Percentiles rank a stretch among this genome's conserved stretches.
Conservation (phyloP, 2,888 invertebrate genomes). For the Xylota sylvarum region DNA sequence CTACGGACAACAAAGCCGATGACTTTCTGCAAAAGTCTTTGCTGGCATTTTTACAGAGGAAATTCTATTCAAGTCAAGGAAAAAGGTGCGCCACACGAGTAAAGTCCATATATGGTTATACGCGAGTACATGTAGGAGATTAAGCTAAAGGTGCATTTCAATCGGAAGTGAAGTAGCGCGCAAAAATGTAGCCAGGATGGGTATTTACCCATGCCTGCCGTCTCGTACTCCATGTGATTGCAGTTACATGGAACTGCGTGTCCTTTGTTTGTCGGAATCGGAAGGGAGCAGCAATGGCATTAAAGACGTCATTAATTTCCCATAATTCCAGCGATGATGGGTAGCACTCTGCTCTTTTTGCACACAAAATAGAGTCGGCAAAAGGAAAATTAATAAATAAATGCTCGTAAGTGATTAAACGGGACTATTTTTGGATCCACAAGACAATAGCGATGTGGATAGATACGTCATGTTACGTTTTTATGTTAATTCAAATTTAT, state of each 20-base stretch:
- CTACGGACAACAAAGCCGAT: slow-evolving; percentile 16
- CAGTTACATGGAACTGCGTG: slow-evolving; percentile 42
- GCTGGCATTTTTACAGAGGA: background rate
- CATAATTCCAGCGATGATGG: slow-evolving; percentile 46
- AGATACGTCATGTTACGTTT: slow-evolving; percentile 2
- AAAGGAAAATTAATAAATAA: slow-evolving; percentile 28
- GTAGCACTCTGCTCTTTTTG: slow-evolving; percentile 3
- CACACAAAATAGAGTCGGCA: slow-evolving; percentile 6
- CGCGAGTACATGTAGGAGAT: slow-evolving; percentile 10
- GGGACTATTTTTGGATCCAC: slow-evolving; percentile 16
- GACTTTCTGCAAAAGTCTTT: background rate
- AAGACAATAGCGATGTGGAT: background rate
- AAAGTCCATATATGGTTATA: slow-evolving; percentile 31
- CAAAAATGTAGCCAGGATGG: slow-evolving; percentile 15
- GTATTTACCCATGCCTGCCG: slow-evolving; percentile 43
- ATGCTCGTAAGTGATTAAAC: slow-evolving; percentile 33
- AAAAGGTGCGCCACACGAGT: slow-evolving; percentile 63
- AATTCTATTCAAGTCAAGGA: slow-evolving; percentile 38
- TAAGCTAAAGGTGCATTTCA: slow-evolving; percentile 38
- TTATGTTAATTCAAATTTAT: slow-evolving; percentile 12
- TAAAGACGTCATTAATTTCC: slow-evolving; percentile 58
- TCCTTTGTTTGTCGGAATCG: slow-evolving; percentile 15
- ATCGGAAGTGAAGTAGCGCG: slow-evolving; percentile 59
- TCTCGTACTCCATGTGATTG: slow-evolving; percentile 48
- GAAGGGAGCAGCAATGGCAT: slow-evolving; percentile 37